A percentile compares a stretch with the other conserved stretches of the same genome.
Evolutionary conservation across 2,888 invertebrate genomes (phyloP).

Genomic region (Orchesellides sinensis): DNA sequence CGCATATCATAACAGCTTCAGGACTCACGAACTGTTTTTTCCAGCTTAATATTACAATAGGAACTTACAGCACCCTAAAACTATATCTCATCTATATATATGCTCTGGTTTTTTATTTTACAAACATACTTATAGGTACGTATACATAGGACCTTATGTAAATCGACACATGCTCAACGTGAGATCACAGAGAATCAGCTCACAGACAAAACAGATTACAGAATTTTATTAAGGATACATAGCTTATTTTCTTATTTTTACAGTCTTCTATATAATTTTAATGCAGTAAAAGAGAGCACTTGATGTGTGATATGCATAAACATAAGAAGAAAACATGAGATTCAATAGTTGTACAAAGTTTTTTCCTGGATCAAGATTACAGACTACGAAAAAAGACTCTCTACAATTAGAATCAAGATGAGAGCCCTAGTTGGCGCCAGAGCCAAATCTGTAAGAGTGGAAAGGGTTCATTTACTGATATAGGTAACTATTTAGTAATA

Average conservation of each 20-base stretch:
- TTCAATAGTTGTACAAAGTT: too few relatives aligned
- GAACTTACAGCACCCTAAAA: too few relatives aligned
- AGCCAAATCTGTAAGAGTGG: neutral
- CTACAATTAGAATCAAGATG: slow-evolving; percentile 55
- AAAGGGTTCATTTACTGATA: slow-evolving; percentile 2
- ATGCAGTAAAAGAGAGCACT: neutral
- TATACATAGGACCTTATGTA: too few relatives aligned
- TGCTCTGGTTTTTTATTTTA: neutral
- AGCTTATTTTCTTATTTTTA: slow-evolving; percentile 18
- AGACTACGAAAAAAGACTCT: slow-evolving; percentile 21
- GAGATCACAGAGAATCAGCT: neutral
- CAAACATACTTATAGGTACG: neutral
- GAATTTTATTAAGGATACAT: neutral
- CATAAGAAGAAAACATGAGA: neutral
- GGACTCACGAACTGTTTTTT: too few relatives aligned
- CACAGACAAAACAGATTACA: neutral
- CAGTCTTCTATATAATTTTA: neutral
- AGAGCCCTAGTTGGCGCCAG: slow-evolving; percentile 57
- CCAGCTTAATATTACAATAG: neutral
- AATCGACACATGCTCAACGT: neutral
- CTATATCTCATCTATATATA: neutral
- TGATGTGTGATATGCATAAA: slow-evolving; percentile 17
- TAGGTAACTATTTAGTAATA: neutral
- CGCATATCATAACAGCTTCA: too few relatives aligned
- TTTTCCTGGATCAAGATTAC: slow-evolving; percentile 21